phyloP scores from a whole-genome alignment of 2,113 vertebrate species.

The Pelecanoides urinatrix region DNA sequence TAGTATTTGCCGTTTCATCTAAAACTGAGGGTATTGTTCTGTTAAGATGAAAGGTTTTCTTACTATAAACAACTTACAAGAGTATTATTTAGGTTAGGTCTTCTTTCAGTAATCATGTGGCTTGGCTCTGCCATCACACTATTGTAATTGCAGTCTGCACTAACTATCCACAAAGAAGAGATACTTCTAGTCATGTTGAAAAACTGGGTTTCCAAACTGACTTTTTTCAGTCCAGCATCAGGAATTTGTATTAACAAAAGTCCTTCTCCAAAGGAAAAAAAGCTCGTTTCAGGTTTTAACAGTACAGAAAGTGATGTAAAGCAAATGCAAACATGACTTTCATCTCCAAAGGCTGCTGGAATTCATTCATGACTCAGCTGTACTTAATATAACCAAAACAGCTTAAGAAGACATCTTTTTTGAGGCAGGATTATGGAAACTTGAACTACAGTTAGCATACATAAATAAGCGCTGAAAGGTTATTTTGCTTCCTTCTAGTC shows the following conservation, averaged over 20 bases:
- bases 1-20: neutral
- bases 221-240: neutral
- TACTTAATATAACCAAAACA: neutral
- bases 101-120: neutral
- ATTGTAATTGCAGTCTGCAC: neutral
- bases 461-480: neutral
- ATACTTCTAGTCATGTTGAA: neutral
- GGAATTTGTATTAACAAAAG: neutral
- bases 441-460: neutral
- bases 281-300: neutral
- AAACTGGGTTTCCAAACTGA: neutral
- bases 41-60: neutral
- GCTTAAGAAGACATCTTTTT: neutral
- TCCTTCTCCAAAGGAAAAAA: neutral
- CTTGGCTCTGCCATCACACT: neutral
- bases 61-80: neutral
- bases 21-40: neutral
- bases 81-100: neutral
- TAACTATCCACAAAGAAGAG: neutral
- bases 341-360: neutral
- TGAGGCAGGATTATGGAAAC: neutral
- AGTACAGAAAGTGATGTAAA: neutral
- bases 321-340: neutral
- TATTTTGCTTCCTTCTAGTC: neutral
- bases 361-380: neutral